These are phyloP conservation scores for Copidosoma aretas DNA, from an alignment of 2,888 invertebrate genomes.

Conservation along the genomic window DNA sequence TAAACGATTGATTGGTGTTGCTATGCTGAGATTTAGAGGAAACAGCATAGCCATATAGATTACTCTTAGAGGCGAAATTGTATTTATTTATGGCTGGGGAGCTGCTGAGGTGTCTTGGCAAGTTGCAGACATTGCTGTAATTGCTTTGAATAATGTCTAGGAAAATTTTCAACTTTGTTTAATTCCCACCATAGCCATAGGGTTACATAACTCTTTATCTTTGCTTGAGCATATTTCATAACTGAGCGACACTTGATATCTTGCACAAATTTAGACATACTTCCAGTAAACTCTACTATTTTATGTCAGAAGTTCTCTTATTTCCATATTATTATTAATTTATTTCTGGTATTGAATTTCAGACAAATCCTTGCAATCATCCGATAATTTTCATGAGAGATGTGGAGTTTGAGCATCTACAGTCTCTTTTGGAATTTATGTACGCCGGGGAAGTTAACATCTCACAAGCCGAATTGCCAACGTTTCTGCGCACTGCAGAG, in stretches of 20 bases:
- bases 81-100: constrained; percentile 36
- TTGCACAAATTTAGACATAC: constrained; percentile 35
- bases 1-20: constrained; percentile 37
- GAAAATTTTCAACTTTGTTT: constrained; percentile 36
- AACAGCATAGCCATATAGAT: constrained; percentile 25
- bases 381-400: constrained; percentile 86
- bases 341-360: constrained; percentile 59
- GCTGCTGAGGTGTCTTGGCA: constrained; percentile 36
- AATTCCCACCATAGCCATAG: constrained; percentile 54
- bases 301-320: too few relatives aligned
- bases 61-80: constrained; percentile 34
- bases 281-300: too few relatives aligned
- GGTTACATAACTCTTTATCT: constrained; percentile 53
- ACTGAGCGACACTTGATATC: constrained; percentile 40
- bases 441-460: constrained; percentile 86
- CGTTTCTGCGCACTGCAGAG: constrained; percentile 79
- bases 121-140: constrained; percentile 28
- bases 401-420: constrained; percentile 79
- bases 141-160: constrained; percentile 38
- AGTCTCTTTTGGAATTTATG: constrained; percentile 83
- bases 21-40: constrained; percentile 22
- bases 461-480: constrained; percentile 78
- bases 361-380: constrained; percentile 85
- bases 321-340: constrained; percentile 3
- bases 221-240: constrained; percentile 41